Evolutionary conservation across 2,888 invertebrate genomes (phyloP).

Genomic region (Colletes collaris): DNA sequence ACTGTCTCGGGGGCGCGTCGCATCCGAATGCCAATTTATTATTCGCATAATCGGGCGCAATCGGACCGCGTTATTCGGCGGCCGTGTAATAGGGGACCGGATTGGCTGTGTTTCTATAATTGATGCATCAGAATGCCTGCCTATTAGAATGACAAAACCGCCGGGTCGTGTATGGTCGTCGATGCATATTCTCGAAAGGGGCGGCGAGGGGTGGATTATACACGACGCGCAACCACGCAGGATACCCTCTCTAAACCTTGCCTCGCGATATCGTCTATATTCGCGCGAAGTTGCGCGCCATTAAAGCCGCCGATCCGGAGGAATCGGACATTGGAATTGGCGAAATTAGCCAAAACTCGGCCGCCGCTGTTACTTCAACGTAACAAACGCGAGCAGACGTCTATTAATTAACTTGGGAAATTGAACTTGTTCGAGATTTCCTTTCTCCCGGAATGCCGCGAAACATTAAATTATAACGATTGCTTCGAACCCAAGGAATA

Average conservation of each 20-base stretch:
- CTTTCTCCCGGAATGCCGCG: not conserved
- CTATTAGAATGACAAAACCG: conserved; percentile 81
- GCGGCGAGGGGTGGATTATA: conserved; percentile 33
- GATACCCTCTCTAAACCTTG: conserved; percentile 42
- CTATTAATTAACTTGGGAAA: conserved; percentile 22
- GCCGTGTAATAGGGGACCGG: conserved; percentile 74
- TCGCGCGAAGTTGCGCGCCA: conserved; percentile 30
- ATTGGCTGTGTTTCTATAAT: conserved; percentile 79
- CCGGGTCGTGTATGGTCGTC: conserved; percentile 66
- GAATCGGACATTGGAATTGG: conserved; percentile 28
- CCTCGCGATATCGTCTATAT: conserved; percentile 31
- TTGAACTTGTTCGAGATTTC: conserved; percentile 12
- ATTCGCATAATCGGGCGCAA: conserved; percentile 79
- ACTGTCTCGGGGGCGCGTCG: conserved; percentile 62
- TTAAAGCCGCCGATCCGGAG: conserved; percentile 36
- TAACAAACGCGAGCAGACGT: conserved; percentile 8
- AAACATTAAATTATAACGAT: not conserved
- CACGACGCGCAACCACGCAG: conserved; percentile 50
- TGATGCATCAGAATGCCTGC: conserved; percentile 76
- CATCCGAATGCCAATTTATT: conserved; percentile 76
- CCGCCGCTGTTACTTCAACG: conserved; percentile 32
- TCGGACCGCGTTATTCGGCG: conserved; percentile 76
- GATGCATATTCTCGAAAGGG: conserved; percentile 57
- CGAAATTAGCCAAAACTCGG: conserved; percentile 40
- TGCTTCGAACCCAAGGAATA: not conserved